A percentile compares a stretch with the other conserved stretches of the same genome.
Conservation (phyloP, 2,113 vertebrate genomes). For the Cebidichthys violaceus region DNA sequence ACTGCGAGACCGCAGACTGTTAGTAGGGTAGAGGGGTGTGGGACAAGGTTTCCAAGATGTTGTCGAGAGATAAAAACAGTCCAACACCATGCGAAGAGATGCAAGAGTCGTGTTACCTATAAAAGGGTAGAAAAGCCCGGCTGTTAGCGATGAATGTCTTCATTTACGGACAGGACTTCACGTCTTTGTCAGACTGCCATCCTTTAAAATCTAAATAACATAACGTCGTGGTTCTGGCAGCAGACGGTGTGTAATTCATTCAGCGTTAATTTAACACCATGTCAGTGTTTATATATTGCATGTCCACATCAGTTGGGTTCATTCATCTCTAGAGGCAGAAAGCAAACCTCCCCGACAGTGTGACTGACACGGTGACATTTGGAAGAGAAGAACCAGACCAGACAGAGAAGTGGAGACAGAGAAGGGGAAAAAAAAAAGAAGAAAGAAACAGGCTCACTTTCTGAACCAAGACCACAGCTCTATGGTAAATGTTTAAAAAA, state of each 20-base stretch:
- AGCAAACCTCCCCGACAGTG: not conserved
- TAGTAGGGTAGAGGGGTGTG: slow-evolving; percentile 14
- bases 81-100: not conserved
- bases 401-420: slow-evolving; percentile 21
- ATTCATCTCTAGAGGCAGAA: not conserved
- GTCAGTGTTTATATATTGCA: not conserved
- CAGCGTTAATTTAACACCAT: not conserved
- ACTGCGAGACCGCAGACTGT: not conserved
- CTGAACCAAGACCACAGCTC: not conserved
- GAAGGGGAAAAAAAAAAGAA: not conserved
- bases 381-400: slow-evolving; percentile 48
- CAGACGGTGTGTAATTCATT: not conserved
- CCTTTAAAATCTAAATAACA: not conserved
- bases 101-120: not conserved
- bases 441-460: not conserved
- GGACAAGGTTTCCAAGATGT: slow-evolving; percentile 10
- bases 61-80: not conserved
- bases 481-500: slow-evolving; percentile 5
- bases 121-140: not conserved
- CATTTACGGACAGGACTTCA: not conserved
- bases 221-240: not conserved
- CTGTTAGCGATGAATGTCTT: not conserved
- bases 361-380: not conserved
- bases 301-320: not conserved
- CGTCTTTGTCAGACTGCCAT: not conserved